Evolutionary conservation across 2,113 vertebrate genomes (phyloP).

Genomic region (Hymenochirus boettgeri): DNA sequence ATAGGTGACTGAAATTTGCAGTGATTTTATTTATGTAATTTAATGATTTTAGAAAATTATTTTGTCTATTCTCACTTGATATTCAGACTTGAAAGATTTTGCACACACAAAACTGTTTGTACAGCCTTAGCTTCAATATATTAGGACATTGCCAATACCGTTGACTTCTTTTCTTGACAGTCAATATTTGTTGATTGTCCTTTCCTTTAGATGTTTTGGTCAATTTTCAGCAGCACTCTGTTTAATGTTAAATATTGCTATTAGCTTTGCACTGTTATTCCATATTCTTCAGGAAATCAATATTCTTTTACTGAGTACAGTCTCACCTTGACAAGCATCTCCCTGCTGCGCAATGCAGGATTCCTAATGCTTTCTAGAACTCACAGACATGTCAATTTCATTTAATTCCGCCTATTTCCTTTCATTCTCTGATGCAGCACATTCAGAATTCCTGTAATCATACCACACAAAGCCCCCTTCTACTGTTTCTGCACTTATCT

Average conservation of each 20-base stretch:
- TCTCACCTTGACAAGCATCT: conserved; percentile 28
- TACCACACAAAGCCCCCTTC: conserved; percentile 12
- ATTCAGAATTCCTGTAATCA: conserved; percentile 1
- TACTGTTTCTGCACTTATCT: conserved; percentile 20
- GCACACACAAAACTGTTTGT: background rate
- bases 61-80: background rate
- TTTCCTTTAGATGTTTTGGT: background rate
- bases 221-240: background rate
- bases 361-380: conserved; percentile 33
- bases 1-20: no score
- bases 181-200: conserved; percentile 1
- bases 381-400: conserved; percentile 33
- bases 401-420: conserved; percentile 18
- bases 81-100: background rate
- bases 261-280: conserved; percentile 1
- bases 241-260: conserved; percentile 5
- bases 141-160: background rate
- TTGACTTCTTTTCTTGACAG: background rate
- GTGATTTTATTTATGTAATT: no score
- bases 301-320: conserved; percentile 25
- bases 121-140: background rate
- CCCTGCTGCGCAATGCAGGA: conserved; percentile 17
- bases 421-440: conserved; percentile 5
- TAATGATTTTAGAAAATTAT: no score
- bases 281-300: conserved; percentile 16